Conservation (phyloP, 2,888 invertebrate genomes). For the Sinopyrophorus schimmeli region DNA sequence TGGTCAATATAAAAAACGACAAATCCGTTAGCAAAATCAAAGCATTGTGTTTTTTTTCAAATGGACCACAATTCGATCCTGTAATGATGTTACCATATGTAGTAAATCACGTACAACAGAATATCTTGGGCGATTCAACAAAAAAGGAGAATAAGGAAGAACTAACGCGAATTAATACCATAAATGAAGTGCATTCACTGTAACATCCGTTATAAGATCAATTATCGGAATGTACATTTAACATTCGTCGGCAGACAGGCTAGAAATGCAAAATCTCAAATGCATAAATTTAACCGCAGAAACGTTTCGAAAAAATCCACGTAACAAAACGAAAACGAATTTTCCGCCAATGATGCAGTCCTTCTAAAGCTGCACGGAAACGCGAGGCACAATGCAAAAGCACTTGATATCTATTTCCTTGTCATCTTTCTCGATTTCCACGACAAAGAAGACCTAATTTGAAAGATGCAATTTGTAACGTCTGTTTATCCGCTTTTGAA, state of each 20-base stretch:
- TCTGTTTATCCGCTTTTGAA: conserved; percentile 7
- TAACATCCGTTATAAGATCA: conserved; percentile 25
- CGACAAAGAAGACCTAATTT: too few relatives aligned
- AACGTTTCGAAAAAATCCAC: neutral
- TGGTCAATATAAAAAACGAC: too few relatives aligned
- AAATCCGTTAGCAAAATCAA: too few relatives aligned
- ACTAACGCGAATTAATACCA: conserved; percentile 12
- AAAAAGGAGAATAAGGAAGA: conserved; percentile 14
- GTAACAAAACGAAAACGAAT: neutral
- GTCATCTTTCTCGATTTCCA: too few relatives aligned
- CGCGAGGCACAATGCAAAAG: neutral
- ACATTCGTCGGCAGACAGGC: conserved; percentile 7
- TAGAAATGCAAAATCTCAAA: conserved; percentile 17
- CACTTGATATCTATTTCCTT: too few relatives aligned
- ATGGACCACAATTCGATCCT: too few relatives aligned
- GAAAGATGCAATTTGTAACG: conserved; percentile 8
- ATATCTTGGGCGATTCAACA: conserved; percentile 1
- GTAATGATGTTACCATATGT: conserved; percentile 1
- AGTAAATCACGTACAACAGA: conserved; percentile 1
- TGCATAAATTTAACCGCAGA: neutral
- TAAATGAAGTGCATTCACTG: conserved; percentile 24
- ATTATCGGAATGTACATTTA: conserved; percentile 18
- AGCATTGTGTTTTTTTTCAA: too few relatives aligned
- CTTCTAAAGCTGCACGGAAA: neutral
- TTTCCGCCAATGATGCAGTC: neutral